phyloP scores from a whole-genome alignment of 2,888 invertebrate species.

The Blastobasis lacticolella region DNA sequence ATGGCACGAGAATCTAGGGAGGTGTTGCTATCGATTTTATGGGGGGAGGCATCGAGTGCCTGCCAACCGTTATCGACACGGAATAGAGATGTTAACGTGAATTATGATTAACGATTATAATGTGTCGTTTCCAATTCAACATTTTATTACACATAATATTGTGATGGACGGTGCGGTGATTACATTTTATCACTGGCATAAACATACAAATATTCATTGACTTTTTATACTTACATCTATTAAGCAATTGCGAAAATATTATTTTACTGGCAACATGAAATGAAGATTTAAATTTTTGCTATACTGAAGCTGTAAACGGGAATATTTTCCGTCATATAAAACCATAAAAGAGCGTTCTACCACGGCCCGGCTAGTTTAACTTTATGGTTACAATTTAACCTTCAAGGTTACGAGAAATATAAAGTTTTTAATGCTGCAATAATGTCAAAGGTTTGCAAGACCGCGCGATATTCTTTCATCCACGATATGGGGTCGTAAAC shows the following conservation, averaged over 20 bases:
- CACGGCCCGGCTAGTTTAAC: conserved; percentile 11
- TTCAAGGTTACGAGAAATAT: conserved; percentile 21
- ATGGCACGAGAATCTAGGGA: conserved; percentile 8
- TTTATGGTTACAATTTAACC: conserved; percentile 29
- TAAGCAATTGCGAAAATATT: no score
- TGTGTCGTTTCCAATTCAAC: no score
- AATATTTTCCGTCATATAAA: conserved; percentile 8
- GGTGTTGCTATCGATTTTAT: not conserved
- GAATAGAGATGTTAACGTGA: not conserved
- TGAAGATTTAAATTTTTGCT: not conserved
- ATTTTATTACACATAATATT: no score
- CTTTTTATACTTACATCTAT: no score
- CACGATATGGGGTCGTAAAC: no score
- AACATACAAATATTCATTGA: no score
- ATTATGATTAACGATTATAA: no score
- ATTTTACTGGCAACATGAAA: not conserved
- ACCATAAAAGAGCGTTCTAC: conserved; percentile 6
- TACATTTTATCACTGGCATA: no score
- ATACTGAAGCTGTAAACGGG: conserved; percentile 1
- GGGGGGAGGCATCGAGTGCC: no score
- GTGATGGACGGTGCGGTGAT: no score
- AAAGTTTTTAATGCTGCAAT: conserved; percentile 18
- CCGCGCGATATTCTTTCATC: conserved; percentile 11
- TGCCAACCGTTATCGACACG: no score
- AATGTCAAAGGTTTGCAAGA: conserved; percentile 14